Base-by-base conservation (phyloP, 2,888 invertebrate genomes). In the Drosophila setosimentum region DNA sequence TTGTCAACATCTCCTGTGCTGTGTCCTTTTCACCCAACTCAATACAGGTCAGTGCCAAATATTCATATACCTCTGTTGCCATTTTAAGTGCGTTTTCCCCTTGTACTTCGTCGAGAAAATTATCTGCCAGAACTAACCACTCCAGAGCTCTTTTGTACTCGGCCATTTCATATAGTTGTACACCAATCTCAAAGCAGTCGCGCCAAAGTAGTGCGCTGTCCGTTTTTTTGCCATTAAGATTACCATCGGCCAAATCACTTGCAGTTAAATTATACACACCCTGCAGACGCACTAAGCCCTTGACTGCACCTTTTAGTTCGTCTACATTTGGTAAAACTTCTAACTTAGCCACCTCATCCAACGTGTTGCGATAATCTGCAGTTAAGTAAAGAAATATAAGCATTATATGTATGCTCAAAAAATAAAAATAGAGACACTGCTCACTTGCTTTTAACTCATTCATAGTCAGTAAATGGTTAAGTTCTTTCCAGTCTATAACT, bases 241-340 rank as follows among this genome's bases (percentile, higher is more conserved):
- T 94, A 2, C 99, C 99, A 59, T 95, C 93, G 4, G 97, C 97
- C 78, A 99, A 94, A 21, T 97, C 96, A 0, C 95, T 94, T 0
- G 98, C 96, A 61, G 97, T 96, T 37, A 99, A 94, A 78, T 96
- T 95, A 92, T 99, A 99, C 0, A 98, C 98, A 82, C 96, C 96
- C 92, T 99, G 99, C 2, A 99, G 94, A 49, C 99, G 94, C 67
- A 97, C 96, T 55, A 99, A 94, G 1, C 99, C 99, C 42, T 96
- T 96, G 3, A 98, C 98, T 10, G 98, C 98, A 0, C 99, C 99
- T 78, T 96, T 96, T 69, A 99, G 93, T 92, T 99, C 99, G 91
- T 98, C 98, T 64, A 96, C 95, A 0, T 96, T 95, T 0, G 98
- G 99, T 91, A 78, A 60, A 4, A 48, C 72, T 8, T 59, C 0